Percentiles rank a stretch among this genome's conserved stretches.
Conservation (phyloP, 2,113 vertebrate genomes). For the Lagopus muta region DNA sequence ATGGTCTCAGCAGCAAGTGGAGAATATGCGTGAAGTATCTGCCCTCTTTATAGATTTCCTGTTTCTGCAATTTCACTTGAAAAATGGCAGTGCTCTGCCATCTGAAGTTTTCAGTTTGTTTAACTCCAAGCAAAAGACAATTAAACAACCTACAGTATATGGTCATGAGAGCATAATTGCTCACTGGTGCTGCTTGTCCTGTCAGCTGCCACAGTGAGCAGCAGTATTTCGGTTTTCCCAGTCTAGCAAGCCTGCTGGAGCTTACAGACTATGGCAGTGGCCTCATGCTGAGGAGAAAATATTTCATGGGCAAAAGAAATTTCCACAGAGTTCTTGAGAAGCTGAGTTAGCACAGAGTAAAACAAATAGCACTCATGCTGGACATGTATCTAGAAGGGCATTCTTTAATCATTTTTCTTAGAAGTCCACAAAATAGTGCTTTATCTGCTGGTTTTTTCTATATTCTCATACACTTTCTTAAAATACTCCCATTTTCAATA, state of each 20-base stretch:
- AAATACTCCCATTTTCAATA: neutral
- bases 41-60: constrained; percentile 60
- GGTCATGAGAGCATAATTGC: constrained; percentile 35
- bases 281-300: constrained; percentile 8
- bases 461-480: neutral
- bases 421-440: constrained; percentile 42
- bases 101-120: constrained; percentile 49
- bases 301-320: neutral
- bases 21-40: constrained; percentile 35
- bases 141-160: constrained; percentile 28
- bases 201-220: neutral
- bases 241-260: neutral
- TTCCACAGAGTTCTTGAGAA: neutral
- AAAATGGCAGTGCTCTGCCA: constrained; percentile 56
- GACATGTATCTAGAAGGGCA: neutral
- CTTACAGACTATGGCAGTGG: constrained; percentile 13
- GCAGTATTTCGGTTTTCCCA: neutral
- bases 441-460: neutral
- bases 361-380: constrained; percentile 1
- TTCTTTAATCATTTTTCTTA: constrained; percentile 39
- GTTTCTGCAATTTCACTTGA: constrained; percentile 48
- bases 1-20: constrained; percentile 22
- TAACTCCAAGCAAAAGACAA: constrained; percentile 55
- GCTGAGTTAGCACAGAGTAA: constrained; percentile 48
- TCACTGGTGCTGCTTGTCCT: neutral